Evolutionary conservation across 2,888 invertebrate genomes (phyloP), one percentile per base, ranked within the genome.

Genomic region (Cotesia congregata): DNA sequence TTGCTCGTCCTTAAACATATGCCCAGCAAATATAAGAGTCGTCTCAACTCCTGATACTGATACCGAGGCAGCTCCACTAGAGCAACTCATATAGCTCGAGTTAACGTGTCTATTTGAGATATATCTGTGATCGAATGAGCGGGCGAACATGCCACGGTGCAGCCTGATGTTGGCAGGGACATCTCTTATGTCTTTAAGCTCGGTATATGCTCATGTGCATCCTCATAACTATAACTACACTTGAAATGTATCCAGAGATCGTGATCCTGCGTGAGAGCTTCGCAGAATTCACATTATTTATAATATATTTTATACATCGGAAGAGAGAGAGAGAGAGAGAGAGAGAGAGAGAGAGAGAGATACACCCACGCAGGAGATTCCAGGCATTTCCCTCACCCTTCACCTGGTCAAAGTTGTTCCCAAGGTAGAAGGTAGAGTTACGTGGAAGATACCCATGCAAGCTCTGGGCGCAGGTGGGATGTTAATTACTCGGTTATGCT

Each of bases 91-190:
- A 73, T 17, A 38, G 64, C 50, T 17, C 41, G 62, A 62, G 59
- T 80, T 82, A 85, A 87, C 87, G 86, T 88, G 87, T 87, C 86
- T 87, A 86, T 87, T 86, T 85, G 84, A 84, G 85, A 86, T 87
- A 50, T 50, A 87, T 88, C 87, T 81, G 83, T 82, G 85, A 87
- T 86, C 85, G 85, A 82, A 82, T 74, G 79, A 77, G 77, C 73
- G 75, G 77, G 75, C 50, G 72, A 77, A 80, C 82, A 81, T 75
- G 80, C 12, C 50, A 74, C 70, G 68, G 74, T 61, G 6, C 39
- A 39, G 61, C 62, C 17, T 30, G n/a, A 71, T 30, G 72, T 30
- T 17, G 65, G 3, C 30, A 30, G 30, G 69, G 40, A 71, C 78
- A 77, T 78, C 78, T 78, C 74, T 74, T 74, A 15, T 30, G 61